Base-by-base conservation (phyloP, 2,888 invertebrate species). In the Melikaiella ostensackeni region DNA sequence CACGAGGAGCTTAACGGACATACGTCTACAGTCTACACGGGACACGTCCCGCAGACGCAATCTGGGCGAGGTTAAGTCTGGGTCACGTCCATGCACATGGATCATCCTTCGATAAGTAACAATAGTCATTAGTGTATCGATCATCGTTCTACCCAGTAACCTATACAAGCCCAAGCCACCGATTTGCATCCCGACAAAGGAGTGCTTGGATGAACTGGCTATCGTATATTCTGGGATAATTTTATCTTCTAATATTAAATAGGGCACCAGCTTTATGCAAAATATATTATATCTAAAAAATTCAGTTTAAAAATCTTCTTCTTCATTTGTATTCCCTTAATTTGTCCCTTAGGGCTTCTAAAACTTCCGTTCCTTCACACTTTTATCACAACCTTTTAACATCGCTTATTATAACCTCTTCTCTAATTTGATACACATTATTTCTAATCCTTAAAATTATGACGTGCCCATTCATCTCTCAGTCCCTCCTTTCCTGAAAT, bases 51-150 rank as follows among this genome's bases (percentile, higher is more conserved):
- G 80, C 84, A 81, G 86, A 87, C 35, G 62, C 57, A 75, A 79
- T 78, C 76, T 66, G 57, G 80, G 66, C 70, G 66, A 78, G 73
- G 76, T 76, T 80, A 76, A 75, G 73, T 46, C 35, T 24, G 85
- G 83, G 84, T 84, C 83, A 84, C 83, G 82, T 84, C 81, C 74
- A 0, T 81, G 75, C 81, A 76, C 76, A 83, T 83, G 85, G 88
- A 88, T 89, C 85, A 90, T 89, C 87, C 82, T 80, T 81, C 84
- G 83, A 86, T 87, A 81, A 85, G 84, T 87, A 90, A 89, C 89
- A 90, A 90, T 90, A 84, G 89, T 90, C 88, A 90, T 90, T 90
- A 90, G 89, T 85, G 86, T 84, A 85, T 87, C 82, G 85, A 86
- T 81, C 85, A 83, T 83, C 86, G 81, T 78, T 83, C 81, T 82